Conservation (phyloP, 2,888 invertebrate species). For the Nephrotoma flavescens region DNA sequence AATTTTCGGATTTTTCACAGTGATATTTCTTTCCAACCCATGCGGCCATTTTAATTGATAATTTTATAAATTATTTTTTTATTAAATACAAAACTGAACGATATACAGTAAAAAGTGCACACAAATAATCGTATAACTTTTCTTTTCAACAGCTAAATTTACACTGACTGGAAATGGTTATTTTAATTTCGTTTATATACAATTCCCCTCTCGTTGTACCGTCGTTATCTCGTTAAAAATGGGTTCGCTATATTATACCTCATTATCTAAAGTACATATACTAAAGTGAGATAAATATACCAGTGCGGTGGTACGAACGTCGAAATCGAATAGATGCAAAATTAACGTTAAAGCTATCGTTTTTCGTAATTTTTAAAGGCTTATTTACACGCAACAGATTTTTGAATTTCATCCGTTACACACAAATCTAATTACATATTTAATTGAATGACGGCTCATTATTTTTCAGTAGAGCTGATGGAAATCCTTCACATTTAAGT, state of each 20-base stretch:
- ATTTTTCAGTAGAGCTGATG: background rate
- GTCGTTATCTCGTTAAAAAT: background rate
- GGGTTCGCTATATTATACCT: background rate
- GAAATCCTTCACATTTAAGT: background rate
- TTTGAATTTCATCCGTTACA: background rate
- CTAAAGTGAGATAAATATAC: background rate
- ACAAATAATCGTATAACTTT: background rate
- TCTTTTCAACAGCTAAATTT: background rate
- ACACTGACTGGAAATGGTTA: background rate
- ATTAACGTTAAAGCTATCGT: background rate
- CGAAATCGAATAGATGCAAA: background rate
- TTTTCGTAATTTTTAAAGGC: background rate
- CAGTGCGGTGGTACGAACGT: background rate
- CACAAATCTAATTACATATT: background rate
- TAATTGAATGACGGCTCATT: background rate
- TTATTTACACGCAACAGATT: background rate
- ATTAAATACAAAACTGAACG: background rate
- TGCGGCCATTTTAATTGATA: constrained; percentile 9
- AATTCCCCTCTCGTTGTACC: background rate
- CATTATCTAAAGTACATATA: background rate
- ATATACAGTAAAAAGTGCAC: background rate
- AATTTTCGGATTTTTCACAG: constrained; percentile 62
- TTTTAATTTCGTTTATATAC: background rate
- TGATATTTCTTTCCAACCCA: constrained; percentile 64
- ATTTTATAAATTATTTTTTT: background rate